Conservation (phyloP, 2,888 invertebrate genomes). For the Cephonodes hylas region DNA sequence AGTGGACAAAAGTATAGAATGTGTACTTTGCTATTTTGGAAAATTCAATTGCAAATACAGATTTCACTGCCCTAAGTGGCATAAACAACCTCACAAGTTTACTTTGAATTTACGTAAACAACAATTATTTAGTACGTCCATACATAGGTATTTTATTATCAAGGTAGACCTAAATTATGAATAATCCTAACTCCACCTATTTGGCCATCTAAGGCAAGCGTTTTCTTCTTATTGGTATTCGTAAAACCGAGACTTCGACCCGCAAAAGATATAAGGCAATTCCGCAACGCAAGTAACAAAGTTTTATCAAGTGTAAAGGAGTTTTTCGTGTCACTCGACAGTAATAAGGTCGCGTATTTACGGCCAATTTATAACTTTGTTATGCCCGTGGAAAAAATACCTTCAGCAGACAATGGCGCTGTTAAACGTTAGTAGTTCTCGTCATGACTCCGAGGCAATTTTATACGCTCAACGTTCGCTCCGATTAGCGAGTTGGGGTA, state of each 20-base stretch:
- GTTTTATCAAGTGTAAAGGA: slow-evolving; percentile 57
- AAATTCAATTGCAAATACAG: too few relatives aligned
- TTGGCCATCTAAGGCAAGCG: background rate
- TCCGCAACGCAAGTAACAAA: slow-evolving; percentile 34
- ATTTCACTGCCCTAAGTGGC: too few relatives aligned
- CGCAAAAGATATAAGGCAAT: background rate
- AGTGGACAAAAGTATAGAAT: too few relatives aligned
- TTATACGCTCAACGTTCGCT: background rate
- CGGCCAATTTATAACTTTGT: slow-evolving; percentile 32
- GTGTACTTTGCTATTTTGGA: too few relatives aligned
- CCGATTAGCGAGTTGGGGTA: background rate
- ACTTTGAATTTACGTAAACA: too few relatives aligned
- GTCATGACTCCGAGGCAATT: background rate
- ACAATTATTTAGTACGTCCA: too few relatives aligned
- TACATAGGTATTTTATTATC: too few relatives aligned
- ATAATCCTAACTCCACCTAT: too few relatives aligned
- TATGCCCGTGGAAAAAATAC: slow-evolving; percentile 17
- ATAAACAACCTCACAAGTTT: too few relatives aligned
- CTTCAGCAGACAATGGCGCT: background rate
- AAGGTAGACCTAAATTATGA: too few relatives aligned
- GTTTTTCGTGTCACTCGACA: slow-evolving; percentile 41
- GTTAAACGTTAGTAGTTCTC: background rate
- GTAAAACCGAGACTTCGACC: background rate
- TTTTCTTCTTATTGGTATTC: background rate
- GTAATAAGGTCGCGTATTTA: slow-evolving; percentile 53